Percentiles rank a stretch among this genome's conserved stretches.
Evolutionary conservation across 2,888 invertebrate genomes (phyloP).

Genomic region (Ornithoptera alexandrae): DNA sequence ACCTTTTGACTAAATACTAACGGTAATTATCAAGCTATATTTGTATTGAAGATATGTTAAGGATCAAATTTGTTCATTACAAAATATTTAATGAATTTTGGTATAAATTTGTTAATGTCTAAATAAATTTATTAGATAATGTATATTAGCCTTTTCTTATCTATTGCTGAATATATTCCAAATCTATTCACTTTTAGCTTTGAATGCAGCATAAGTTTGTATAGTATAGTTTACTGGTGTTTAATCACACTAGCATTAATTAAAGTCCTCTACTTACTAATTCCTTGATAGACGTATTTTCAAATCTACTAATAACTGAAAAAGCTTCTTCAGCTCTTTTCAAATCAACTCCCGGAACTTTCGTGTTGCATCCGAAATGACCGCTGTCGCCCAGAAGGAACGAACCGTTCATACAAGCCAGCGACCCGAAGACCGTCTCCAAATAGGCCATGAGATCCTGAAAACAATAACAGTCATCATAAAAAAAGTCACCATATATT

Average conservation of each 20-base stretch:
- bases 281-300: constrained; percentile 86
- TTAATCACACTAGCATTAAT: not conserved
- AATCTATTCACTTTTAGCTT: no score
- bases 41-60: no score
- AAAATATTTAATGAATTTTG: no score
- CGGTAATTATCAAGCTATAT: no score
- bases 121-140: no score
- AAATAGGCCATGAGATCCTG: constrained; percentile 84
- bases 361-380: constrained; percentile 89
- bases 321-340: constrained; percentile 83
- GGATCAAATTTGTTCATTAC: no score
- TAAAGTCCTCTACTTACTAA: constrained; percentile 54
- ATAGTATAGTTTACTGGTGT: not conserved
- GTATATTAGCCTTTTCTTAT: no score
- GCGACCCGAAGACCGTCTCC: constrained; percentile 91
- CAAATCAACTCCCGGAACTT: constrained; percentile 90
- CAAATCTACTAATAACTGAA: constrained; percentile 83
- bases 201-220: no score
- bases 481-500: not conserved
- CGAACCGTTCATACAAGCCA: constrained; percentile 93
- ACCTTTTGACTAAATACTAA: no score
- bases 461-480: constrained; percentile 34
- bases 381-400: constrained; percentile 85
- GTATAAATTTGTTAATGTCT: no score
- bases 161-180: no score